These are phyloP conservation scores for Pogoniulus pusillus DNA, from an alignment of 2,797 vertebrate genomes.

Conservation along the genomic window DNA sequence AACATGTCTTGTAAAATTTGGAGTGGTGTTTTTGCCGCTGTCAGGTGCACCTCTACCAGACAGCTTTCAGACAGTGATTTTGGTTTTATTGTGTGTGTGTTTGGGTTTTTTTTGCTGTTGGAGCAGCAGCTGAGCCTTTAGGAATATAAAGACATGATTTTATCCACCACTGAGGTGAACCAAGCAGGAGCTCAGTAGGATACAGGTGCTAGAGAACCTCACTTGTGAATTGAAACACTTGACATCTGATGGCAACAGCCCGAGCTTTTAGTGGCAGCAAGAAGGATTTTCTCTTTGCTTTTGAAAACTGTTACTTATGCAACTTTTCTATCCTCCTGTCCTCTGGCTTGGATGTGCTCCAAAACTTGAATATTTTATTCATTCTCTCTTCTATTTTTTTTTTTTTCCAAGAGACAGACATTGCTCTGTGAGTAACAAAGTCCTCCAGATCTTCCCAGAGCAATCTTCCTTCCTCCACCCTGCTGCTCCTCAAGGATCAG, in stretches of 20 bases:
- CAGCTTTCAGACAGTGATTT: not conserved
- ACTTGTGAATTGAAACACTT: not conserved
- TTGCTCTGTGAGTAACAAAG: not conserved
- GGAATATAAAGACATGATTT: not conserved
- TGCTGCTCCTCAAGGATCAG: not conserved
- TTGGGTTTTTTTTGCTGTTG: not conserved
- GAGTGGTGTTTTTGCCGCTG: not conserved
- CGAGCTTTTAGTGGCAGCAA: not conserved
- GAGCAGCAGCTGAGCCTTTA: not conserved
- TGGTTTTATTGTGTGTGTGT: too few species aligned
- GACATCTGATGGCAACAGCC: not conserved
- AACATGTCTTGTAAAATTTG: fast-evolving
- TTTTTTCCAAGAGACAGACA: not conserved
- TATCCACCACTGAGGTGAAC: not conserved
- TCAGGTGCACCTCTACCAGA: not conserved
- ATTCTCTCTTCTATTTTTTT: too few species aligned
- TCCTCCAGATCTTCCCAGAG: not conserved
- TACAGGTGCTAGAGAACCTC: not conserved
- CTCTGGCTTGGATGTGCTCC: not conserved
- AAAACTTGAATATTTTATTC: not conserved
- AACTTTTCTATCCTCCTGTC: fast-evolving
- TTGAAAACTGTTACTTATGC: not conserved
- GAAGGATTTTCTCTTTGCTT: not conserved
- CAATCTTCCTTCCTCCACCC: not conserved
- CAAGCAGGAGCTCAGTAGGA: not conserved